A percentile compares a stretch with the other conserved stretches of the same genome.
Evolutionary conservation across 2,797 vertebrate genomes (phyloP).

Genomic region (Anas flavirostris): DNA sequence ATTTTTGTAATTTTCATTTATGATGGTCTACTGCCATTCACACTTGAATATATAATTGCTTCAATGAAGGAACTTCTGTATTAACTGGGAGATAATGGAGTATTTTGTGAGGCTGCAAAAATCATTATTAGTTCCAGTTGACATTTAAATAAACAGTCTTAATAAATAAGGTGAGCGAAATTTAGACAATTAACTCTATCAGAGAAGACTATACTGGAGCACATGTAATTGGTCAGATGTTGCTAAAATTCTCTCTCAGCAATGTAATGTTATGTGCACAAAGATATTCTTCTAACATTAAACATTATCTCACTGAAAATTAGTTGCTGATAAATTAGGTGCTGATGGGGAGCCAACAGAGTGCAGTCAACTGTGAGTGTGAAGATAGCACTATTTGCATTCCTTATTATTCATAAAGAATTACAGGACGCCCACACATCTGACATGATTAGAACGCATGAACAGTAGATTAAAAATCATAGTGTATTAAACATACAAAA

Average conservation of each 20-base stretch:
- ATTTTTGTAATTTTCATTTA: neutral
- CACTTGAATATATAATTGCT: neutral
- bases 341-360: conserved; percentile 60
- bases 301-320: conserved; percentile 61
- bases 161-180: conserved; percentile 53
- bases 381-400: conserved; percentile 69
- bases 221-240: conserved; percentile 29
- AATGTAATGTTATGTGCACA: conserved; percentile 46
- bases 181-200: conserved; percentile 43
- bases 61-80: neutral
- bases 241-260: conserved; percentile 13
- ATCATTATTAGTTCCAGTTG: conserved; percentile 22
- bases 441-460: conserved; percentile 68
- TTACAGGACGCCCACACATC: conserved; percentile 56
- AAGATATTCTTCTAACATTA: conserved; percentile 48
- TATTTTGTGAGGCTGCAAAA: conserved; percentile 2
- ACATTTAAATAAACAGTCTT: conserved; percentile 33
- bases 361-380: conserved; percentile 64
- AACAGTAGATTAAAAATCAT: conserved; percentile 69
- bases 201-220: neutral
- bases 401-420: conserved; percentile 73
- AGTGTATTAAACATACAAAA: conserved; percentile 56
- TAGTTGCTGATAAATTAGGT: conserved; percentile 74
- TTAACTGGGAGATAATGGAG: neutral
- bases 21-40: neutral